Conservation (phyloP, 2,113 vertebrate species). For the Chaenogobius annularis region DNA sequence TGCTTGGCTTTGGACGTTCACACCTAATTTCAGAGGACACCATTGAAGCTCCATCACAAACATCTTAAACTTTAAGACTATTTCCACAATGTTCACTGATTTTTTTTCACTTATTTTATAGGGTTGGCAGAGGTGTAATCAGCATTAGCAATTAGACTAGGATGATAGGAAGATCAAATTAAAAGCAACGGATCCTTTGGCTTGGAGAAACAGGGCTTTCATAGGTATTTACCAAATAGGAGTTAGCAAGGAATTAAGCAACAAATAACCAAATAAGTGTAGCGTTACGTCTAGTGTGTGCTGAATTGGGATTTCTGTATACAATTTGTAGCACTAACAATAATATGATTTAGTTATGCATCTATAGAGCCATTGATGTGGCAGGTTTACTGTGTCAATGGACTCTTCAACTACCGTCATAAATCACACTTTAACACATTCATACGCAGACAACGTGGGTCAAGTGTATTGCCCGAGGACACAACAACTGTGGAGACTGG, state of each 20-base stretch:
- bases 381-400: background rate
- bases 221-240: too few species aligned
- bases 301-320: background rate
- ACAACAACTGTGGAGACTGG: background rate
- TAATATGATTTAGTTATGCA: background rate
- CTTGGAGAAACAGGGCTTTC: too few species aligned
- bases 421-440: background rate
- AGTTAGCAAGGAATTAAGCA: too few species aligned
- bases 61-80: background rate
- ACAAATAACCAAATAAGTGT: too few species aligned
- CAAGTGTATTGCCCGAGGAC: background rate
- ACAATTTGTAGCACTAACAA: background rate
- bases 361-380: background rate
- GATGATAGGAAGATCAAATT: too few species aligned
- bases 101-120: too few species aligned
- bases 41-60: background rate
- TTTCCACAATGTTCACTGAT: too few species aligned
- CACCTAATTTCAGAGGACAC: background rate
- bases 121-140: too few species aligned
- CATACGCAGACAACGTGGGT: background rate
- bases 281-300: background rate
- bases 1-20: background rate
- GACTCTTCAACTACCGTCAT: background rate
- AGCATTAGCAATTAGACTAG: too few species aligned
- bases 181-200: too few species aligned